Percentiles rank a stretch among this genome's conserved stretches.
Evolutionary conservation across 2,888 invertebrate species (phyloP).

Genomic region (Rhingia rostrata): DNA sequence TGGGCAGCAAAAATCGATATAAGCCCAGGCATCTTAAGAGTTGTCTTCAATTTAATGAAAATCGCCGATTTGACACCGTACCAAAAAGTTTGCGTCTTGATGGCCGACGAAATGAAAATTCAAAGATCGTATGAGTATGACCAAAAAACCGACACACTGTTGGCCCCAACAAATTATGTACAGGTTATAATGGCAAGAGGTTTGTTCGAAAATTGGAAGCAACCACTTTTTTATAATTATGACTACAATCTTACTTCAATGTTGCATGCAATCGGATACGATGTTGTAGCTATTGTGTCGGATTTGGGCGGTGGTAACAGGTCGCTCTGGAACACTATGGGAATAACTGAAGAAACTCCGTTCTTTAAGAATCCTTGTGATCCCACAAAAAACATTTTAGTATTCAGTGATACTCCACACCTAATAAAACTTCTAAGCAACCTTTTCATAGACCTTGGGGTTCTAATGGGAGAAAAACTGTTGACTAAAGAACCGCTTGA

Average conservation of each 20-base stretch:
- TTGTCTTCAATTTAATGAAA: not conserved
- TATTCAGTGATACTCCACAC: not conserved
- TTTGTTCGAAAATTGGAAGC: constrained; percentile 15
- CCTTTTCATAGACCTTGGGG: constrained; percentile 32
- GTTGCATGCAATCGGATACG: not conserved
- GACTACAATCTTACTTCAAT: not conserved
- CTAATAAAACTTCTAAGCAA: constrained; percentile 1
- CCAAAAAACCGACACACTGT: too few relatives aligned
- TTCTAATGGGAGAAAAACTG: constrained; percentile 5
- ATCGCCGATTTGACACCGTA: not conserved
- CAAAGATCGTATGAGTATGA: too few relatives aligned
- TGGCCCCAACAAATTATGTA: not conserved
- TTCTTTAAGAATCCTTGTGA: not conserved
- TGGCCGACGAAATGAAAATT: too few relatives aligned
- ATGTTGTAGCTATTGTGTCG: not conserved
- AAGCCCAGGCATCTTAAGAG: too few relatives aligned
- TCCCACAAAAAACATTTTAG: not conserved
- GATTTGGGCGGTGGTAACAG: not conserved
- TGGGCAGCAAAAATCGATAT: too few relatives aligned
- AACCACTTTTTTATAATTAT: constrained; percentile 3
- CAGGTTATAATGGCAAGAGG: constrained; percentile 38
- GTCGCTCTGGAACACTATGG: not conserved
- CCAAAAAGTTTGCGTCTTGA: not conserved
- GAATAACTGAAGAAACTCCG: not conserved
- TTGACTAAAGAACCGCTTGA: constrained; percentile 12